Base-by-base conservation (phyloP, 2,888 invertebrate genomes). In the Cyclophora punctaria region DNA sequence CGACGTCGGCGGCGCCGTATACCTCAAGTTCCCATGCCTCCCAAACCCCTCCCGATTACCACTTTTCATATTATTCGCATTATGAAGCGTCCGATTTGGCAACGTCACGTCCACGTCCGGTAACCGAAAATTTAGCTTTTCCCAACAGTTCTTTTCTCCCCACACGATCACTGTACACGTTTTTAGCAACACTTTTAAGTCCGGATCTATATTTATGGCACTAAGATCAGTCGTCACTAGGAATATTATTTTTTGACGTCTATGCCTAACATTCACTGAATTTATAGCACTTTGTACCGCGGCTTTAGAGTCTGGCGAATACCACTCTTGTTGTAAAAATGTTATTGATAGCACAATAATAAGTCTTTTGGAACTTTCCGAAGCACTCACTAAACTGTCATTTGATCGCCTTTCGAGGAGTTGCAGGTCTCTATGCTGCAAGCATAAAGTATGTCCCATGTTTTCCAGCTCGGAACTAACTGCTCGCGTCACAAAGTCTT, bases 111-210 rank as follows among this genome's bases (percentile, higher is more conserved):
- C 89, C 64, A 94, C 93, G 78, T 95, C 95, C 61, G 95, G 95
- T 91, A 96, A 93, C 64, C 94, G 93, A 89, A 90, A 92, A 78
- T 94, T 92, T 71, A 97, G 89, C 81, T 96, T 95, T 71, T 95
- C 95, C 96, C 96, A 96, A 90, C 96, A 96, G 67, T 94, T 91
- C 62, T 92, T 93, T 73, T 96, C 96, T 58, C 94, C 94, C 92
- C 94, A 94, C 73, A 93, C 91, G 48, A 93, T 92, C 70, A 93
- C 92, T 64, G 92, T 90, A 90, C 94, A 91, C 80, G 93, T 93
- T 75, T 93, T 91, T 43, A 94, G 86, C 52, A 94, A 84, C 66
- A 92, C 90, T 78, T 94, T 92, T 50, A 96, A 81, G 71, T 95
- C 95, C 44, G 93, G 92, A 70, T 94, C 95, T 59, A 89, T 83